These are phyloP conservation scores for Merops nubicus DNA, from an alignment of 2,113 vertebrate genomes.

Conservation along the genomic window DNA sequence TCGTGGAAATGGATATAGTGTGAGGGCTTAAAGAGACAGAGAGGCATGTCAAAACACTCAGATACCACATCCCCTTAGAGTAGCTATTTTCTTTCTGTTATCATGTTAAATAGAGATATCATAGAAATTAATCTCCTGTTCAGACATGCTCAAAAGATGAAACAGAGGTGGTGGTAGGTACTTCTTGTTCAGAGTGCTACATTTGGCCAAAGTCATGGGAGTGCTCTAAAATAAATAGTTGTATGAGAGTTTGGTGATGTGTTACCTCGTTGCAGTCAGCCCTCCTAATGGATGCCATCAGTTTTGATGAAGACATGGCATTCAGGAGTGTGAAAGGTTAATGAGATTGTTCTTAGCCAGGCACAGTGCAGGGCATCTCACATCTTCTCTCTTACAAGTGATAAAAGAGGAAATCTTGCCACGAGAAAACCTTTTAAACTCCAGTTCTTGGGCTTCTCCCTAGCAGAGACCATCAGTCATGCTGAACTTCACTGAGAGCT, in stretches of 20 bases:
- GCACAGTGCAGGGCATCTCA: background rate
- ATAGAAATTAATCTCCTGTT: background rate
- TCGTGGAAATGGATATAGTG: background rate
- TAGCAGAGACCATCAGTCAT: background rate
- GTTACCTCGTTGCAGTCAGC: background rate
- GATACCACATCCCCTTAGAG: background rate
- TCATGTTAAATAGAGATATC: background rate
- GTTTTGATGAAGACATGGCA: background rate
- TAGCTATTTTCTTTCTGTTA: constrained; percentile 28
- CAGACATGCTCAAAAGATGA: background rate
- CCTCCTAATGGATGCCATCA: background rate
- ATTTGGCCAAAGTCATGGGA: accelerated
- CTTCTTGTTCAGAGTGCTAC: background rate
- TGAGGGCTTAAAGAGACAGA: background rate
- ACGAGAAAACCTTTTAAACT: background rate
- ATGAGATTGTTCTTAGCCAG: background rate
- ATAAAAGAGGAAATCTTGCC: background rate
- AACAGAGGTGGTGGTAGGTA: background rate
- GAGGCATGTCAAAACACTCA: constrained; percentile 23
- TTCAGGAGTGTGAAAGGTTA: background rate
- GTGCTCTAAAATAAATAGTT: background rate
- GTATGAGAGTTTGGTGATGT: background rate
- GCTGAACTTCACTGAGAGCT: background rate
- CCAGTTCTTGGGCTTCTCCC: background rate
- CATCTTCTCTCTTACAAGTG: background rate